A percentile compares a stretch with the other conserved stretches of the same genome.
phyloP scores from a whole-genome alignment of 2,888 invertebrate genomes.

The Eristalis pertinax region DNA sequence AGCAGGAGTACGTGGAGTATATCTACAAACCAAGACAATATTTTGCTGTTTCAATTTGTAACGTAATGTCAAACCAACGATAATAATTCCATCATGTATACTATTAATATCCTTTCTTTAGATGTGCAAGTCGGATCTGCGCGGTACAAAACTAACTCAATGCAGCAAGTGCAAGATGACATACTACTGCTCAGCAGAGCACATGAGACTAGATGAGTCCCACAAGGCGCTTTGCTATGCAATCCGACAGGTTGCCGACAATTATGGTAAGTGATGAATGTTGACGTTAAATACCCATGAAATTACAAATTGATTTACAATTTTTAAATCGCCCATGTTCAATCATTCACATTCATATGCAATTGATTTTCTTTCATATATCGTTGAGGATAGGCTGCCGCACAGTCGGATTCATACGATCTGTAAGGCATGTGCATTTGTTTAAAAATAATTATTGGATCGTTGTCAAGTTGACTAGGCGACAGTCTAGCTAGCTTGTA shows the following conservation, averaged over 20 bases:
- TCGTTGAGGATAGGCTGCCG: background rate
- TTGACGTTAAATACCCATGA: background rate
- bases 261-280: conserved; percentile 81
- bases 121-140: conserved; percentile 78
- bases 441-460: conserved; percentile 48
- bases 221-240: conserved; percentile 85
- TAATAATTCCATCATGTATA: conserved; percentile 8
- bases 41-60: conserved; percentile 84
- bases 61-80: conserved; percentile 74
- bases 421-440: background rate
- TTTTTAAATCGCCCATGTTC: background rate
- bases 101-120: conserved; percentile 51
- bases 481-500: conserved; percentile 9
- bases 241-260: conserved; percentile 83
- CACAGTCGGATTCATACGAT: conserved; percentile 6
- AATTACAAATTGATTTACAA: conserved; percentile 14
- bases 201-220: conserved; percentile 84
- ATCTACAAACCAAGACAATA: conserved; percentile 86
- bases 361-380: conserved; percentile 28
- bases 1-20: conserved; percentile 85
- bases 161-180: conserved; percentile 84
- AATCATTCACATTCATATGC: conserved; percentile 25
- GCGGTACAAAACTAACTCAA: conserved; percentile 72
- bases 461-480: conserved; percentile 43
- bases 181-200: conserved; percentile 85